phyloP scores from a whole-genome alignment of 2,797 vertebrate genomes.

The Rhodeus uyekii region DNA sequence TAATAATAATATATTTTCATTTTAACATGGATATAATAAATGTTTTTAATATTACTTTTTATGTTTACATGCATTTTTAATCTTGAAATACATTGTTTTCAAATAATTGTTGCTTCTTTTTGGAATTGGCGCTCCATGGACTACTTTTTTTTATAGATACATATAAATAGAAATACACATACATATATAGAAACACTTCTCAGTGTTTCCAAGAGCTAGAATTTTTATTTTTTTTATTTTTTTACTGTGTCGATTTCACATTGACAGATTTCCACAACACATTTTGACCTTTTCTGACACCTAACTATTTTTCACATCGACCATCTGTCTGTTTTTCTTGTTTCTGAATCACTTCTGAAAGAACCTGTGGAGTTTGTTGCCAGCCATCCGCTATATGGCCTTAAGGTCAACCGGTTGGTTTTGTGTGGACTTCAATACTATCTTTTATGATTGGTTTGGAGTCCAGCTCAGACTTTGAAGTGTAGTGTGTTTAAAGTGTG shows the following conservation, averaged over 20 bases:
- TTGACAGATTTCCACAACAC: slow-evolving; percentile 15
- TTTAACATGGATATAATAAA: no score
- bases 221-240: no score
- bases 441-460: background rate
- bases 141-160: no score
- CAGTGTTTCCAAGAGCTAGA: background rate
- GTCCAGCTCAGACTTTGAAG: background rate
- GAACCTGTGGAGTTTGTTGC: background rate
- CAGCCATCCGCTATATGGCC: background rate
- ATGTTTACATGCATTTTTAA: background rate
- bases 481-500: background rate
- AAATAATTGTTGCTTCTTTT: no score
- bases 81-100: no score
- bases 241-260: background rate
- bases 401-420: background rate
- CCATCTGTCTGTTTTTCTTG: slow-evolving; percentile 12
- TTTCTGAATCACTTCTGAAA: background rate
- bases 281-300: slow-evolving; percentile 22
- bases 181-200: background rate
- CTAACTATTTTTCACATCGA: slow-evolving; percentile 10
- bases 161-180: background rate
- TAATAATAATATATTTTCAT: no score
- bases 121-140: no score
- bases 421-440: background rate
- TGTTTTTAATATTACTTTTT: background rate